phyloP scores from a whole-genome alignment of 2,888 invertebrate genomes.

The Pristionchus arcanus region DNA sequence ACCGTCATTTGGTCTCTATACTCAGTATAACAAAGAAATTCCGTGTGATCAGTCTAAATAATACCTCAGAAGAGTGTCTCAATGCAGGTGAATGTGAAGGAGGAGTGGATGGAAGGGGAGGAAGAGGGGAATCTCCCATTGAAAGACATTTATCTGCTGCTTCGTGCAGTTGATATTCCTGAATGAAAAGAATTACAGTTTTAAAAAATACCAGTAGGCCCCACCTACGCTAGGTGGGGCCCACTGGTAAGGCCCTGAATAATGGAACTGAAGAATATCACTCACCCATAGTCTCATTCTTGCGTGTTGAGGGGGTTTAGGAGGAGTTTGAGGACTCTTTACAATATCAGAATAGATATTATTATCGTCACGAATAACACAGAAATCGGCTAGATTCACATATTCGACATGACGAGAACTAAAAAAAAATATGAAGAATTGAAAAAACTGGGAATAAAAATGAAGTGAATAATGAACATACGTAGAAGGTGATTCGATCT shows the following conservation, averaged over 20 bases:
- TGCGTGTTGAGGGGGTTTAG: constrained; percentile 45
- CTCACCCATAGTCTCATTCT: constrained; percentile 51
- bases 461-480: not conserved
- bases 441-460: too few species aligned
- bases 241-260: too few species aligned
- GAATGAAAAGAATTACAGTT: too few species aligned
- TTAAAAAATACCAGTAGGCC: too few species aligned
- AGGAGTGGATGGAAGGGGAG: constrained; percentile 42
- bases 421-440: constrained; percentile 19
- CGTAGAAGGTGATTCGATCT: constrained; percentile 59
- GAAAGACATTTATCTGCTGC: constrained; percentile 73
- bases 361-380: constrained; percentile 71
- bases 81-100: constrained; percentile 17
- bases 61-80: constrained; percentile 21
- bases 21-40: too few species aligned
- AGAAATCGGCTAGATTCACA: constrained; percentile 74
- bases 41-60: too few species aligned
- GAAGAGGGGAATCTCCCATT: constrained; percentile 56
- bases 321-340: constrained; percentile 58
- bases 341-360: constrained; percentile 72
- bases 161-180: constrained; percentile 71
- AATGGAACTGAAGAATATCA: not conserved
- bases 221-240: too few species aligned
- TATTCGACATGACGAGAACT: constrained; percentile 66
- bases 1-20: too few species aligned